Conservation (phyloP, 2,888 invertebrate genomes). For the Halictus ligatus region DNA sequence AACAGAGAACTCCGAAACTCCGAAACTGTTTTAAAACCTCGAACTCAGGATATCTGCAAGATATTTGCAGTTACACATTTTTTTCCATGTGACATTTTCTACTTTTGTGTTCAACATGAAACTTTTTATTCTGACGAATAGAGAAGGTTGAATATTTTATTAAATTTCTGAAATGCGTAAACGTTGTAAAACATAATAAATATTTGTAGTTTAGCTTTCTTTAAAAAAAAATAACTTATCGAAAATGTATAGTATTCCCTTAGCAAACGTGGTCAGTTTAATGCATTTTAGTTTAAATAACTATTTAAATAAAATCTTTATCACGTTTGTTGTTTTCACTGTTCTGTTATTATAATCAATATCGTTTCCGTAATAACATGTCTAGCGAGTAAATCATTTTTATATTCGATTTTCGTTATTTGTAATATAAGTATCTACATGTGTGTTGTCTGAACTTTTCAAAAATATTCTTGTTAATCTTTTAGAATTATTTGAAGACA, state of each 20-base stretch:
- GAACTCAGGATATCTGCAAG: too few species aligned
- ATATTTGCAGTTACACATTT: too few species aligned
- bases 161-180: too few species aligned
- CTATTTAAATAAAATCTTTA: not conserved
- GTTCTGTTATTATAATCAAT: not conserved
- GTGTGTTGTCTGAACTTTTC: not conserved
- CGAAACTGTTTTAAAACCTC: too few species aligned
- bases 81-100: too few species aligned
- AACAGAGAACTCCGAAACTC: too few species aligned
- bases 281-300: not conserved
- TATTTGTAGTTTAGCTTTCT: not conserved
- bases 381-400: not conserved
- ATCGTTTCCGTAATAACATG: not conserved
- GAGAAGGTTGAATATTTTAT: too few species aligned
- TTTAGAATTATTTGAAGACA: not conserved
- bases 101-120: too few species aligned
- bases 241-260: not conserved
- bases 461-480: not conserved
- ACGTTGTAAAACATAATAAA: not conserved
- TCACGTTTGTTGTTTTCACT: not conserved
- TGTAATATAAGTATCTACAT: not conserved
- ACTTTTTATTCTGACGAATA: too few species aligned
- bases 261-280: not conserved
- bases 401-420: not conserved
- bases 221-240: not conserved